These are phyloP conservation scores for Prunella strophiata DNA, from an alignment of 2,797 vertebrate species.

Conservation along the genomic window DNA sequence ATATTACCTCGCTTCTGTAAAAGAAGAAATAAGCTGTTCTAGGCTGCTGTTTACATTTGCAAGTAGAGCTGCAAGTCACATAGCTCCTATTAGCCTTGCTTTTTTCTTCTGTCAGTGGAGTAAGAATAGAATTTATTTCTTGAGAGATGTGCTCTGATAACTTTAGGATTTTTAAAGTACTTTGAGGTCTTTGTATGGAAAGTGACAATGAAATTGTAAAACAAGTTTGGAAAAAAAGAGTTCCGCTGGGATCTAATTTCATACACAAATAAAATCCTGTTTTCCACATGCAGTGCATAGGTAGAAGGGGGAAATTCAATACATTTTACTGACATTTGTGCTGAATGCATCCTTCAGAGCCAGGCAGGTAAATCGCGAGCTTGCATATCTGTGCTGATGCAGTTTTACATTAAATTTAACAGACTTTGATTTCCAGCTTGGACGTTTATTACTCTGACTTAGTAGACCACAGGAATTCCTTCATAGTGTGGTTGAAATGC, in stretches of 20 bases:
- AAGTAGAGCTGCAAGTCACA: background rate
- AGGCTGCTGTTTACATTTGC: background rate
- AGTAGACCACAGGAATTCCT: background rate
- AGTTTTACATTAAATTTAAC: conserved; percentile 6
- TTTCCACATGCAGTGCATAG: background rate
- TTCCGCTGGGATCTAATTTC: background rate
- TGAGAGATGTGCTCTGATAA: background rate
- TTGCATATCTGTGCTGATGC: background rate
- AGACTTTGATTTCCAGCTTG: background rate
- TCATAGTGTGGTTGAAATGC: background rate
- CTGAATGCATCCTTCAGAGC: background rate
- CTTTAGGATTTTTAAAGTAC: background rate
- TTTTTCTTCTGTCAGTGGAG: background rate
- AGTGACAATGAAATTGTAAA: background rate
- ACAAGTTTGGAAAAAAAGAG: background rate
- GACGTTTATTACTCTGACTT: background rate
- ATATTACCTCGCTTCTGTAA: background rate
- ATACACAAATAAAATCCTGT: background rate
- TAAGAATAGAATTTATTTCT: background rate
- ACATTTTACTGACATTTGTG: background rate
- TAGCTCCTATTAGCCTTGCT: background rate
- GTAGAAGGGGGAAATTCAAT: background rate
- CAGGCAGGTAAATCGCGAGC: background rate
- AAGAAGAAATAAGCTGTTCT: background rate
- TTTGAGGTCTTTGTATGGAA: background rate